phyloP scores from a whole-genome alignment of 2,888 invertebrate species.

The Zaprionus bogoriensis region DNA sequence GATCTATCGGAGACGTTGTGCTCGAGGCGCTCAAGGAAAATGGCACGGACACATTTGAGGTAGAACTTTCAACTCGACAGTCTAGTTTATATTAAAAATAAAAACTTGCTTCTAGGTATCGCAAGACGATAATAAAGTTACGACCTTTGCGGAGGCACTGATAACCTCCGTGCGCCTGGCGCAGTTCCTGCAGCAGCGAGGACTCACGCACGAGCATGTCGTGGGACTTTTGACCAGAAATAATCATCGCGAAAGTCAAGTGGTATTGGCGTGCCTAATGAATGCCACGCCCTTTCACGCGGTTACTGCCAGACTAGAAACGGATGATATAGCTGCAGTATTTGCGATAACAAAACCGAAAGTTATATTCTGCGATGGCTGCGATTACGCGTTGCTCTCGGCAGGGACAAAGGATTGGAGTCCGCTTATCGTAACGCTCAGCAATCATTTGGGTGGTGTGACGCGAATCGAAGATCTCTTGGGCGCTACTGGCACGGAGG shows the following conservation, averaged over 20 bases:
- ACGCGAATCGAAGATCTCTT: constrained; percentile 23
- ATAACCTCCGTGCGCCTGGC: constrained; percentile 43
- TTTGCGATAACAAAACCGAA: constrained; percentile 54
- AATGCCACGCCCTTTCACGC: constrained; percentile 61
- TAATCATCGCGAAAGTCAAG: constrained; percentile 40
- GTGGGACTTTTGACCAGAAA: constrained; percentile 61
- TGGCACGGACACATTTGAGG: constrained; percentile 30
- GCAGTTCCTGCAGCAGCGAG: constrained; percentile 31
- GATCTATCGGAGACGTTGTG: constrained; percentile 35
- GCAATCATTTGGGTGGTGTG: constrained; percentile 19
- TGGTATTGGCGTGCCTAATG: constrained; percentile 49
- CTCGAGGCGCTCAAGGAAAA: constrained; percentile 27
- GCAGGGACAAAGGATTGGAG: constrained; percentile 31
- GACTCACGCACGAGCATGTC: constrained; percentile 50
- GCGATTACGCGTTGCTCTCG: constrained; percentile 34
- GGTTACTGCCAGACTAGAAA: constrained; percentile 48
- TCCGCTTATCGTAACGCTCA: constrained; percentile 30
- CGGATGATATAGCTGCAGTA: constrained; percentile 26
- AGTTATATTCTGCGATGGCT: constrained; percentile 63
- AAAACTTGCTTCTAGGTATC: constrained; percentile 31
- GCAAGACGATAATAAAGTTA: constrained; percentile 28
- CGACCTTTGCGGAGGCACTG: constrained; percentile 47
- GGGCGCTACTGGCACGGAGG: neutral
- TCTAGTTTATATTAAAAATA: neutral
- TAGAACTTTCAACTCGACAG: neutral